Evolutionary conservation across 2,797 vertebrate species (phyloP).

Genomic region (Crenichthys baileyi): DNA sequence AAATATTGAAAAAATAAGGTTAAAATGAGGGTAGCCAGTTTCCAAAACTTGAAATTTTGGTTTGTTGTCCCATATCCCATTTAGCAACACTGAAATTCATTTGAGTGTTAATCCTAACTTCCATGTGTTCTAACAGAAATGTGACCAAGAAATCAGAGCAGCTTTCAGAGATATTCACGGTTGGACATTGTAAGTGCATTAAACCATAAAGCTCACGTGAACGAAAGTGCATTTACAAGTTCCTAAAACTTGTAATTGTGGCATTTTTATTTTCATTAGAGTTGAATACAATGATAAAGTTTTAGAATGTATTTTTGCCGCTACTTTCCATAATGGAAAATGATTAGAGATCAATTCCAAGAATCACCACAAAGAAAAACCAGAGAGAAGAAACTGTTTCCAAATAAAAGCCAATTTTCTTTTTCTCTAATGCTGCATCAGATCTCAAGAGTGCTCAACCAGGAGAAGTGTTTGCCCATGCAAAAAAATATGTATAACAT

Average conservation of each 20-base stretch:
- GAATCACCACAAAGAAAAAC: constrained; percentile 13
- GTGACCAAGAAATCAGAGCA: no score
- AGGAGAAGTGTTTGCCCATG: constrained; percentile 28
- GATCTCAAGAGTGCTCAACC: constrained; percentile 28
- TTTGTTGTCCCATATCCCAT: no score
- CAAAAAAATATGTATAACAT: not conserved
- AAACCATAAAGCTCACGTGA: not conserved
- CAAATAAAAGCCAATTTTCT: not conserved
- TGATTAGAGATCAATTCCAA: not conserved
- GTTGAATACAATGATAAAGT: not conserved
- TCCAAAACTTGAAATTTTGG: no score
- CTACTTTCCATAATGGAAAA: not conserved
- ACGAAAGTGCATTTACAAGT: not conserved
- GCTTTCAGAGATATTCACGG: no score
- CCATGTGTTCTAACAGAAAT: no score
- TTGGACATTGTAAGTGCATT: no score
- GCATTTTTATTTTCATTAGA: not conserved
- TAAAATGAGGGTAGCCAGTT: no score
- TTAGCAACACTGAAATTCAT: not conserved
- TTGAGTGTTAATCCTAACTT: not conserved
- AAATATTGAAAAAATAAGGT: no score
- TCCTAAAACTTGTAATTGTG: not conserved
- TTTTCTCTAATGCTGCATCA: not conserved
- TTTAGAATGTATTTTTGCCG: not conserved
- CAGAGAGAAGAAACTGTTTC: not conserved